Evolutionary conservation across 2,113 vertebrate species (phyloP).

Genomic region (Poicephalus meyeri): DNA sequence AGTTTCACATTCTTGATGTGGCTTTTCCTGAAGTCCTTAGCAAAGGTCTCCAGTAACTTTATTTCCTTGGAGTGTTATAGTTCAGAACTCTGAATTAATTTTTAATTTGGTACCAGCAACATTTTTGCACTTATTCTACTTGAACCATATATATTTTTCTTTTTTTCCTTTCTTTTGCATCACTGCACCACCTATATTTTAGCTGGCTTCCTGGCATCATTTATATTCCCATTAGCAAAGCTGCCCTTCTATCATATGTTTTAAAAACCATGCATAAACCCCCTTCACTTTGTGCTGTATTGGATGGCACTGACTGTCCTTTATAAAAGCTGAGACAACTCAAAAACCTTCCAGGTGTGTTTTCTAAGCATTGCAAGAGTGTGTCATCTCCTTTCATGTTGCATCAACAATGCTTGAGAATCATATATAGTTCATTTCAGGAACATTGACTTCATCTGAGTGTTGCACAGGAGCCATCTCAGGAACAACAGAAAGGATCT

Average conservation of each 20-base stretch:
- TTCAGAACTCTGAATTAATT: background rate
- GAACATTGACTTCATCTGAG: background rate
- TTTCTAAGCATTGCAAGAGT: background rate
- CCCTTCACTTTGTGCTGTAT: background rate
- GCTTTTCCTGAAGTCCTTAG: background rate
- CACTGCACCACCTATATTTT: background rate
- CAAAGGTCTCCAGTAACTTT: background rate
- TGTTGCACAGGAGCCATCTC: background rate
- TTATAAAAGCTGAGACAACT: background rate
- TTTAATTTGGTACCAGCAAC: background rate
- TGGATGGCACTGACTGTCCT: background rate
- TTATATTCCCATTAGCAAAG: background rate
- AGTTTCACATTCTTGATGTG: background rate
- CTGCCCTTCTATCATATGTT: accelerated
- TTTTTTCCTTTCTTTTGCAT: background rate
- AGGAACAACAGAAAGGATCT: background rate
- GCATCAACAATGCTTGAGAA: background rate
- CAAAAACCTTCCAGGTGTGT: background rate
- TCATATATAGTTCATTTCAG: background rate
- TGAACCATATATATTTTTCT: background rate
- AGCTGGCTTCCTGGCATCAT: background rate
- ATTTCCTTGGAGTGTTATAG: background rate
- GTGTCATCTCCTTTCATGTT: background rate
- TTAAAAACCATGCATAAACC: background rate
- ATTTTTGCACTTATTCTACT: background rate